Evolutionary conservation across 2,888 invertebrate species (phyloP).

Genomic region (Sarcophaga caerulescens): DNA sequence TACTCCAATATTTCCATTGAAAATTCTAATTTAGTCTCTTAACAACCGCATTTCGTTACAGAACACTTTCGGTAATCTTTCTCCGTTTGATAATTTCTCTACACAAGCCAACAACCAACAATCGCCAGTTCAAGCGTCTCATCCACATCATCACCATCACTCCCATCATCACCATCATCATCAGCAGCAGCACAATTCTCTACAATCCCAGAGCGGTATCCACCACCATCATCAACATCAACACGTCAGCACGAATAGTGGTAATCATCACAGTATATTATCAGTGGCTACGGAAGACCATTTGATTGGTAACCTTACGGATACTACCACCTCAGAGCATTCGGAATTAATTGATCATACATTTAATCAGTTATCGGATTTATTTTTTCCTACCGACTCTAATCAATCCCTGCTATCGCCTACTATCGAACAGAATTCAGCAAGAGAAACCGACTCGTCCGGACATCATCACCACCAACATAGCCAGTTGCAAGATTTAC

Average conservation of each 20-base stretch:
- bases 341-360: slow-evolving; percentile 77
- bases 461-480: slow-evolving; percentile 69
- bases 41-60: slow-evolving; percentile 75
- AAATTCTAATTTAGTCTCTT: slow-evolving; percentile 72
- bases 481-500: slow-evolving; percentile 70
- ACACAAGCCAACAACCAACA: slow-evolving; percentile 76
- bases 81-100: slow-evolving; percentile 81
- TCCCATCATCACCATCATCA: slow-evolving; percentile 74
- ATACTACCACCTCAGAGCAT: slow-evolving; percentile 74
- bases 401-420: slow-evolving; percentile 79
- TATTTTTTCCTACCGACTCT: slow-evolving; percentile 80
- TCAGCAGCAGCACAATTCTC: slow-evolving; percentile 72
- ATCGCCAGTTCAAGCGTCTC: slow-evolving; percentile 73
- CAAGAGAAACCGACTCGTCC: slow-evolving; percentile 28
- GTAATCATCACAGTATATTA: slow-evolving; percentile 61
- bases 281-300: slow-evolving; percentile 76
- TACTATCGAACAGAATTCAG: slow-evolving; percentile 69
- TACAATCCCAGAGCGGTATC: slow-evolving; percentile 72
- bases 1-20: neutral
- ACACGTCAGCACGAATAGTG: slow-evolving; percentile 37
- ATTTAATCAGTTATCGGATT: slow-evolving; percentile 77
- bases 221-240: slow-evolving; percentile 74
- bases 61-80: slow-evolving; percentile 81
- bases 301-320: slow-evolving; percentile 75
- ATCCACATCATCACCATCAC: slow-evolving; percentile 70